Evolutionary conservation across 2,113 vertebrate species (phyloP).

Genomic region (Indicator maculatus): DNA sequence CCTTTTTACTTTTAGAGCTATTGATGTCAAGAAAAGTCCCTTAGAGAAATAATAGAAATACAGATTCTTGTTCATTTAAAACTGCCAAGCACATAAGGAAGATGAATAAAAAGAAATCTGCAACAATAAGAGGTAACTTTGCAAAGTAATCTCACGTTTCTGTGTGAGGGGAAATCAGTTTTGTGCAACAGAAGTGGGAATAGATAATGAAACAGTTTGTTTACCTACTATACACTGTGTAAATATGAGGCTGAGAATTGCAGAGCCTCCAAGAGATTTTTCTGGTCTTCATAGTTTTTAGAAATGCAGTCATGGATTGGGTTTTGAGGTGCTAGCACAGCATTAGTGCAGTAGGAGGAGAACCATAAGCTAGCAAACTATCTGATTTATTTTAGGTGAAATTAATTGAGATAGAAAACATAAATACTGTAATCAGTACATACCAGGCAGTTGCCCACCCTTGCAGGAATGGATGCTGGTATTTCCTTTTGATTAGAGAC

Average conservation of each 20-base stretch:
- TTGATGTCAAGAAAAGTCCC: background rate
- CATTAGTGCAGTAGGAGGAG: background rate
- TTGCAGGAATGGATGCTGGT: background rate
- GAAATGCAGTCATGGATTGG: background rate
- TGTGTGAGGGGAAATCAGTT: background rate
- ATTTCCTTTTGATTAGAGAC: background rate
- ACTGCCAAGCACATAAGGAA: background rate
- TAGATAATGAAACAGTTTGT: background rate
- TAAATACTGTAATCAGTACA: background rate
- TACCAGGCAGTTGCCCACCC: background rate
- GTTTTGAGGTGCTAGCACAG: background rate
- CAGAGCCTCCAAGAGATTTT: background rate
- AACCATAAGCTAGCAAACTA: background rate
- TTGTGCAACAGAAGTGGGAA: background rate
- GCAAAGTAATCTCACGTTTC: background rate
- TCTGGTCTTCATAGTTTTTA: background rate
- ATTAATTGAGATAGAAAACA: background rate
- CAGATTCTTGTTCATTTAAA: background rate
- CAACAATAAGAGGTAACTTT: background rate
- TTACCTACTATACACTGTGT: background rate
- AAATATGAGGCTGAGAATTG: background rate
- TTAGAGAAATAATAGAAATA: background rate
- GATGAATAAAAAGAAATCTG: background rate
- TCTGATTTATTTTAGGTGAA: background rate
- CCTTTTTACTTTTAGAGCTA: background rate